A percentile compares a stretch with the other conserved stretches of the same genome.
Conservation (phyloP, 1,140 invertebrate genomes). For the Drosophila varians region DNA sequence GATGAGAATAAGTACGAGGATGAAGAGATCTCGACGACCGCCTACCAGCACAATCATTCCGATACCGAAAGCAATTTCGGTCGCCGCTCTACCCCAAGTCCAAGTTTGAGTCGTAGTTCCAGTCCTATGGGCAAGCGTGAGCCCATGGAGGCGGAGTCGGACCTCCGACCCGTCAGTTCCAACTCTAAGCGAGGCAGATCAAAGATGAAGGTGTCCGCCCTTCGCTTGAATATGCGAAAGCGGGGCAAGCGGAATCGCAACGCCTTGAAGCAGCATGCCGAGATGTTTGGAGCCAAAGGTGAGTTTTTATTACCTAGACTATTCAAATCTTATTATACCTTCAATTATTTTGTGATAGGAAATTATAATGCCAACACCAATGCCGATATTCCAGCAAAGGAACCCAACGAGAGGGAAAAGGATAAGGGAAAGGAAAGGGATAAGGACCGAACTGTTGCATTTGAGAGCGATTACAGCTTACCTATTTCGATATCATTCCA, state of each 20-base stretch:
- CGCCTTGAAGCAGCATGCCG: conserved; percentile 57
- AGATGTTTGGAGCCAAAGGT: conserved; percentile 74
- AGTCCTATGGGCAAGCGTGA: conserved; percentile 10
- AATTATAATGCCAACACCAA: conserved; percentile 46
- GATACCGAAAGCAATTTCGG: conserved; percentile 79
- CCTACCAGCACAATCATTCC: conserved; percentile 56
- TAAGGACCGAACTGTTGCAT: conserved; percentile 48
- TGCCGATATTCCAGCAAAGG: conserved; percentile 9
- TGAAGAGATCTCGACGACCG: conserved; percentile 15
- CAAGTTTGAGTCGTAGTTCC: conserved; percentile 11
- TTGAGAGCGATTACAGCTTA: conserved; percentile 58
- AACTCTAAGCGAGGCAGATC: conserved; percentile 36
- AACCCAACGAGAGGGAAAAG: conserved; percentile 16
- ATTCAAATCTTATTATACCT: no score
- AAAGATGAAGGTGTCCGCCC: conserved; percentile 47
- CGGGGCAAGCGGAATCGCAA: conserved; percentile 50
- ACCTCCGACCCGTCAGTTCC: conserved; percentile 22
- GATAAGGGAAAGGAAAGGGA: conserved; percentile 1
- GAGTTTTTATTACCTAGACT: neutral
- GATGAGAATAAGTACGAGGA: conserved; percentile 17
- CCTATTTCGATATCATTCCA: conserved; percentile 67
- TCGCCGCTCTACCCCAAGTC: conserved; percentile 32
- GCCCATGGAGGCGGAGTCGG: conserved; percentile 18
- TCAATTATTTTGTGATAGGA: conserved; percentile 30
- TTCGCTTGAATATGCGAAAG: conserved; percentile 70